Conservation (phyloP, 2,113 vertebrate genomes). For the Caracal caracal region DNA sequence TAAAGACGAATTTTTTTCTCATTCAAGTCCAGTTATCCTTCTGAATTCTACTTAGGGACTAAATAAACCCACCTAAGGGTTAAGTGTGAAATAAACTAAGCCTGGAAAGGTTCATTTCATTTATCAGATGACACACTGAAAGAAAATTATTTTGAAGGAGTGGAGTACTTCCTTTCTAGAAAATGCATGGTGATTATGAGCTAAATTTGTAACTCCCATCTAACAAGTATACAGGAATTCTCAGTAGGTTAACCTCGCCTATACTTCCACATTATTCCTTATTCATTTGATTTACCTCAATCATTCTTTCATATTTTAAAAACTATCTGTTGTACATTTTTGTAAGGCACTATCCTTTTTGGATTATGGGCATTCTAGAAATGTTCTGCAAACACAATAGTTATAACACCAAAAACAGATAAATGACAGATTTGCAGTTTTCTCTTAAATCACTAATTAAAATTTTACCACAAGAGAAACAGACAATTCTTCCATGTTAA, state of each 20-base stretch:
- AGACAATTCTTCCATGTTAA: background rate
- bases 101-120: background rate
- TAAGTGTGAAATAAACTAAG: background rate
- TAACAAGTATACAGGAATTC: background rate
- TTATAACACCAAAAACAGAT: background rate
- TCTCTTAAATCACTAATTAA: background rate
- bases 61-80: background rate
- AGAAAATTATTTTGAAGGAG: slow-evolving; percentile 18
- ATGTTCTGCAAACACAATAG: background rate
- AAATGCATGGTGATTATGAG: background rate
- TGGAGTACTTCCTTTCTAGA: background rate
- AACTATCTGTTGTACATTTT: background rate
- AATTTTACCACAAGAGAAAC: slow-evolving; percentile 1
- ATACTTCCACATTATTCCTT: background rate
- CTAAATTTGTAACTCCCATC: background rate
- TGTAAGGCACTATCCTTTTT: background rate
- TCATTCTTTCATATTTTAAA: background rate
- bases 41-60: background rate
- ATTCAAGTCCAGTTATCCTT: background rate
- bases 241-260: background rate
- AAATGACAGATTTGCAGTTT: background rate
- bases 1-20: background rate
- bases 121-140: background rate
- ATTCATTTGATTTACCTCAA: background rate
- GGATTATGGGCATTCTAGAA: background rate